phyloP scores from a whole-genome alignment of 2,797 vertebrate genomes.

The Anguilla marmorata region DNA sequence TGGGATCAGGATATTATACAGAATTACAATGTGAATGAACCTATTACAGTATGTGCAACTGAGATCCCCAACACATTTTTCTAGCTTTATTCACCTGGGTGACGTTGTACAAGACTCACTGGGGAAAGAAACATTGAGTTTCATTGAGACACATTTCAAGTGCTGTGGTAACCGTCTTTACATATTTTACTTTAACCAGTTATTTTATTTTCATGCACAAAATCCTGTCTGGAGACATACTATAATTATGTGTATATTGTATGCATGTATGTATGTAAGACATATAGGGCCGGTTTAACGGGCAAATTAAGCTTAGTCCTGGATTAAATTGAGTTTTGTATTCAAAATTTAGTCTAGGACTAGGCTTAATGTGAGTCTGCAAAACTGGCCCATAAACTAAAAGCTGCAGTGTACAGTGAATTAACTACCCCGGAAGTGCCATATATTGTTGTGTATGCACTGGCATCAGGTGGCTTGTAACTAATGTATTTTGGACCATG shows the following conservation, averaged over 20 bases:
- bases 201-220: background rate
- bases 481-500: too few relatives aligned
- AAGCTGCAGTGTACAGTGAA: background rate
- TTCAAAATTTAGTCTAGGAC: too few relatives aligned
- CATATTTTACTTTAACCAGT: background rate
- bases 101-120: background rate
- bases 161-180: background rate
- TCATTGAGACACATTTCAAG: background rate
- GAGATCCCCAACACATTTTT: background rate
- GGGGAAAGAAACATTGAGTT: background rate
- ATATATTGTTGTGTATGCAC: background rate
- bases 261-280: background rate
- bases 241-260: background rate
- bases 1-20: background rate
- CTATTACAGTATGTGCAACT: background rate
- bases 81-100: background rate
- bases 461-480: too few relatives aligned
- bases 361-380: too few relatives aligned
- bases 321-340: too few relatives aligned
- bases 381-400: background rate
- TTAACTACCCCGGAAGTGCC: background rate
- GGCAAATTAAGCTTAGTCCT: too few relatives aligned
- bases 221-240: background rate
- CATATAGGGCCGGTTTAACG: background rate
- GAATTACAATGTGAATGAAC: background rate